A percentile compares a stretch with the other conserved stretches of the same genome.
Evolutionary conservation across 2,888 invertebrate species (phyloP).

Genomic region (Perizoma flavofasciatum): DNA sequence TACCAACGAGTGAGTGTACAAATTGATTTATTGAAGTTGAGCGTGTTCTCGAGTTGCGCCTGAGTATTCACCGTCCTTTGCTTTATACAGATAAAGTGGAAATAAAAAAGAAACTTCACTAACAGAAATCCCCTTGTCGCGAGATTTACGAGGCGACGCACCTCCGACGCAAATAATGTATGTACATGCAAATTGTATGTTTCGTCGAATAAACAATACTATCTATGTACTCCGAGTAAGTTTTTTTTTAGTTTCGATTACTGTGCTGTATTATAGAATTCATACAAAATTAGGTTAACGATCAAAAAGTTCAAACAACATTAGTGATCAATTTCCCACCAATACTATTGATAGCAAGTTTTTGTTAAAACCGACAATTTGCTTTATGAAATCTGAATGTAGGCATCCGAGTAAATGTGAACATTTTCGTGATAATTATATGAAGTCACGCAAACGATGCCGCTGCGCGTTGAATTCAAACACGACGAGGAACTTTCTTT

Average conservation of each 20-base stretch:
- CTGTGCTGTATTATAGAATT: conserved; percentile 20
- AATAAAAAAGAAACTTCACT: conserved; percentile 83
- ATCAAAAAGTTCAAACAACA: conserved; percentile 69
- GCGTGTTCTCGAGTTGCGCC: conserved; percentile 75
- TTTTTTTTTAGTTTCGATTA: conserved; percentile 25
- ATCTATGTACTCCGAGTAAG: conserved; percentile 29
- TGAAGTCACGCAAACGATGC: conserved; percentile 71
- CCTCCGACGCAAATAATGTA: conserved; percentile 75
- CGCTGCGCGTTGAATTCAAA: conserved; percentile 54
- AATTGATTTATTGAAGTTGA: conserved; percentile 84
- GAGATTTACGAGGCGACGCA: conserved; percentile 81
- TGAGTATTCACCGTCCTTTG: conserved; percentile 78
- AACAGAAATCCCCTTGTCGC: conserved; percentile 82
- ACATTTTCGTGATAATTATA: conserved; percentile 73
- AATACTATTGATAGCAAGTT: conserved; percentile 77
- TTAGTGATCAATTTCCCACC: conserved; percentile 77
- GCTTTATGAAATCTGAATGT: conserved; percentile 76
- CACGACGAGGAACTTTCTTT: conserved; percentile 47
- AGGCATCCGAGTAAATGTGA: conserved; percentile 65
- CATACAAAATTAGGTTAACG: conserved; percentile 60
- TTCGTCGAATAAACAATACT: conserved; percentile 58
- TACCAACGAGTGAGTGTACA: conserved; percentile 70
- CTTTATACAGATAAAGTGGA: conserved; percentile 79
- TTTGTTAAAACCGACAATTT: conserved; percentile 77
- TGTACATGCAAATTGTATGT: conserved; percentile 79